Evolutionary conservation across 53 echinoderm and acorn worm genomes (phyloP).

Genomic region (Echinarachnius parma): DNA sequence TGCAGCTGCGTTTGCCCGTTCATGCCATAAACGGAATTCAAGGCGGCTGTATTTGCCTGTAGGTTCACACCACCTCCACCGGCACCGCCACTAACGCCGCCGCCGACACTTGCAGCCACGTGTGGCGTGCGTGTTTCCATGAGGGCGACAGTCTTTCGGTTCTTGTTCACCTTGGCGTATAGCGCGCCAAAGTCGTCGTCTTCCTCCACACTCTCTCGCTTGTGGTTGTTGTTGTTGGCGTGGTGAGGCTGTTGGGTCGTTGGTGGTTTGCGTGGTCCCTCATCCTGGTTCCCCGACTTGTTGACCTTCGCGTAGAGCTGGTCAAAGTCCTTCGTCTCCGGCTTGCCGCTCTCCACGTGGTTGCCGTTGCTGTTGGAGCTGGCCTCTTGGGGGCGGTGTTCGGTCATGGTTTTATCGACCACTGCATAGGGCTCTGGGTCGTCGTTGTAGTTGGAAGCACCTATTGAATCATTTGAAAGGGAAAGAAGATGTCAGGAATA

Average conservation of each 20-base stretch:
- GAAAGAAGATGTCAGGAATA: too few relatives aligned
- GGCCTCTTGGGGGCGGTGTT: slow-evolving; percentile 29
- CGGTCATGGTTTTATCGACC: slow-evolving; percentile 45
- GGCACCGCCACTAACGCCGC: not conserved
- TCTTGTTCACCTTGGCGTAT: slow-evolving; percentile 73
- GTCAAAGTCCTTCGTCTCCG: slow-evolving; percentile 31
- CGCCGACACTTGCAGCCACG: slow-evolving; percentile 11
- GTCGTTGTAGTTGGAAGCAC: slow-evolving; percentile 27
- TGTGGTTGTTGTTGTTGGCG: slow-evolving; percentile 66
- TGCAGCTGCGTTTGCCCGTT: slow-evolving; percentile 1
- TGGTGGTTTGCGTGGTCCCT: too few relatives aligned
- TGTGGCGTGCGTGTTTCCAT: slow-evolving; percentile 16
- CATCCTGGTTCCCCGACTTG: slow-evolving; percentile 14
- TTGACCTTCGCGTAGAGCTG: slow-evolving; percentile 58
- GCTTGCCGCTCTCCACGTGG: slow-evolving; percentile 3
- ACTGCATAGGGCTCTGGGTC: slow-evolving; percentile 79
- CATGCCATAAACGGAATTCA: too few relatives aligned
- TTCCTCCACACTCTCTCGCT: not conserved
- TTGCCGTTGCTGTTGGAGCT: slow-evolving; percentile 38
- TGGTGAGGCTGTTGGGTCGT: slow-evolving; percentile 39
- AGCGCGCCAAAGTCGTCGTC: slow-evolving; percentile 44
- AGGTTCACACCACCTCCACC: not conserved
- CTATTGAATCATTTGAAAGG: slow-evolving; percentile 2
- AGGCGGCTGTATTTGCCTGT: too few relatives aligned
- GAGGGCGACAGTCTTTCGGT: slow-evolving; percentile 26